A percentile compares a stretch with the other conserved stretches of the same genome.
These are phyloP conservation scores for Polymixis lichenea DNA, from an alignment of 2,888 invertebrate genomes.

Conservation along the genomic window DNA sequence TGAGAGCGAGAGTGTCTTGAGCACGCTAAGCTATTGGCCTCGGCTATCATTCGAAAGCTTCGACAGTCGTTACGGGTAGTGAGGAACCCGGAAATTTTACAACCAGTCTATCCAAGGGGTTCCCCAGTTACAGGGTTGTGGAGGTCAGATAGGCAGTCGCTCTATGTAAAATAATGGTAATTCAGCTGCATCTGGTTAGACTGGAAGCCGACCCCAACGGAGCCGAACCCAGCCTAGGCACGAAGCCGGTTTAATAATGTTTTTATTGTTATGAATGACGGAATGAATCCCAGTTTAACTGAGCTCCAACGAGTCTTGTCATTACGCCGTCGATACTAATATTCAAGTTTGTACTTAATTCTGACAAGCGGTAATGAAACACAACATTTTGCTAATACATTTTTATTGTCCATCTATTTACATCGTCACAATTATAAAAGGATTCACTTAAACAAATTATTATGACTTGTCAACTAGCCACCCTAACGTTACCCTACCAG, in stretches of 20 bases:
- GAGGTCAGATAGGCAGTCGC: neutral
- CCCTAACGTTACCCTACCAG: constrained; percentile 68
- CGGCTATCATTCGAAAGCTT: neutral
- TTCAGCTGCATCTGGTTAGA: neutral
- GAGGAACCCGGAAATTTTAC: neutral
- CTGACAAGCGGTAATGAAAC: constrained; percentile 49
- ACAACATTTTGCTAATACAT: constrained; percentile 55
- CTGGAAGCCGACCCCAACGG: neutral
- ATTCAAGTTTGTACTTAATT: constrained; percentile 11
- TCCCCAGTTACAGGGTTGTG: neutral
- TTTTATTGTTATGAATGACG: neutral
- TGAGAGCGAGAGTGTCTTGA: too few species aligned
- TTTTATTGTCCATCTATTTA: constrained; percentile 81
- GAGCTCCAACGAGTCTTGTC: neutral
- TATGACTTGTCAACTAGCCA: constrained; percentile 77
- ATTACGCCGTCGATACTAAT: neutral
- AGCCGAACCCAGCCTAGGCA: too few species aligned
- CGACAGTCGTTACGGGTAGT: neutral
- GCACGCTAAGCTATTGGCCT: neutral
- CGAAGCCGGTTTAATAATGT: neutral
- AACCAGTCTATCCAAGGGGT: neutral
- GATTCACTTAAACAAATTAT: constrained; percentile 73
- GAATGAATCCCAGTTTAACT: neutral
- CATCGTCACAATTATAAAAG: constrained; percentile 80
- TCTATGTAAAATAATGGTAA: neutral